Conservation (phyloP, 2,888 invertebrate species). For the Trichopria drosophilae region DNA sequence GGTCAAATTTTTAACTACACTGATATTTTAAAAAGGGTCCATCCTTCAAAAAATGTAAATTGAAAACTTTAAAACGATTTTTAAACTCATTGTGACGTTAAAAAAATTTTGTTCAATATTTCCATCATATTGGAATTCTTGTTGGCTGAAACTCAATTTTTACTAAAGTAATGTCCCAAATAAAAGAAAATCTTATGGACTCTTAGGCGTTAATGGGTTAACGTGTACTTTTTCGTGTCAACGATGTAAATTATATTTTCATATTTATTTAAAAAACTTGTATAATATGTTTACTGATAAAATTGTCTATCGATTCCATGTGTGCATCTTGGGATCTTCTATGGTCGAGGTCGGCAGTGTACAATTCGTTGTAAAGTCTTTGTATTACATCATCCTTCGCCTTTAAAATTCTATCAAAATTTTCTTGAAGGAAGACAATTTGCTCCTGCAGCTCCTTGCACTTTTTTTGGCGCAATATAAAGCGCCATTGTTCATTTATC, state of each 20-base stretch:
- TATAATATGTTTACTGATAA: conserved; percentile 63
- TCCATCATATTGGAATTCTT: no score
- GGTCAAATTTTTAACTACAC: no score
- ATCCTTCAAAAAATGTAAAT: no score
- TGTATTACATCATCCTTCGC: conserved; percentile 71
- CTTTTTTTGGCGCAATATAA: conserved; percentile 74
- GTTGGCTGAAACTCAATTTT: no score
- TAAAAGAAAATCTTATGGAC: no score
- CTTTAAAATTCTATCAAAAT: conserved; percentile 67
- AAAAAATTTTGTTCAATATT: no score
- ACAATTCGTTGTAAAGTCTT: conserved; percentile 67
- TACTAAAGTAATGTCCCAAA: no score
- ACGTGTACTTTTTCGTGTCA: no score
- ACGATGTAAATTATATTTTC: conserved; percentile 7
- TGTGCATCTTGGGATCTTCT: conserved; percentile 73
- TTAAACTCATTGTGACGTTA: no score
- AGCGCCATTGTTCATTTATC: conserved; percentile 84
- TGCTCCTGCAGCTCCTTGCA: conserved; percentile 73
- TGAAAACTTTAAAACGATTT: no score
- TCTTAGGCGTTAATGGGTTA: no score
- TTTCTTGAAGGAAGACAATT: conserved; percentile 66
- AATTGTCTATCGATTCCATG: conserved; percentile 69
- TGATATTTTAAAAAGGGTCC: no score
- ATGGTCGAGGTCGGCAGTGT: conserved; percentile 75
- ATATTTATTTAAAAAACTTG: conserved; percentile 9